phyloP scores from a whole-genome alignment of 2,888 invertebrate genomes.

The Torymus tubicola region DNA sequence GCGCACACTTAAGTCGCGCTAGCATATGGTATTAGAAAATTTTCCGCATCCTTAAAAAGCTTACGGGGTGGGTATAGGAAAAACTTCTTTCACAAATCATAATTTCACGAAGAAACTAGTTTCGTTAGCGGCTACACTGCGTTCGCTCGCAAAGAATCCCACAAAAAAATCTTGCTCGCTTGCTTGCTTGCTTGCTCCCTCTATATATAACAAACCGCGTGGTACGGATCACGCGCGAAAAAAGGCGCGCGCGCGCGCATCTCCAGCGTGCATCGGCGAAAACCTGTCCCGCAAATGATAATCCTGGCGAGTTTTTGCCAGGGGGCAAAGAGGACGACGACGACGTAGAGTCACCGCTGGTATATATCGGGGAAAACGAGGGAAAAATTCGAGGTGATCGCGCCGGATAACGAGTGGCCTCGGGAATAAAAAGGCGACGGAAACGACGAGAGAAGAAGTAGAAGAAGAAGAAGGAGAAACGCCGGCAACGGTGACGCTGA shows the following conservation, averaged over 20 bases:
- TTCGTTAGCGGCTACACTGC: conserved; percentile 25
- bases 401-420: conserved; percentile 53
- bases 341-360: too few species aligned
- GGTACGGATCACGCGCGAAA: too few species aligned
- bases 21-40: too few species aligned
- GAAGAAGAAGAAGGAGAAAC: conserved; percentile 30
- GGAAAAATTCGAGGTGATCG: conserved; percentile 59
- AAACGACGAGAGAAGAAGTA: conserved; percentile 13
- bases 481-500: conserved; percentile 26
- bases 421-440: conserved; percentile 18
- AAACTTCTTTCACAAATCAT: too few species aligned
- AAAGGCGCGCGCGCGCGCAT: not conserved
- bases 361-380: conserved; percentile 33
- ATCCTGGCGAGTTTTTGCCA: conserved; percentile 39
- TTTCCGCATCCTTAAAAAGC: too few species aligned
- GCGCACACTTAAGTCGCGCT: too few species aligned
- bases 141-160: not conserved
- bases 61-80: too few species aligned
- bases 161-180: too few species aligned
- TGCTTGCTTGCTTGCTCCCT: too few species aligned
- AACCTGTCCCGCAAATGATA: conserved; percentile 34
- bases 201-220: too few species aligned
- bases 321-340: not conserved
- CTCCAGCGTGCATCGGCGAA: not conserved
- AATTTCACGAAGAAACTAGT: not conserved